A percentile compares a stretch with the other conserved stretches of the same genome.
phyloP scores from a whole-genome alignment of 2,888 invertebrate species.

The Ceraclea dissimilis region DNA sequence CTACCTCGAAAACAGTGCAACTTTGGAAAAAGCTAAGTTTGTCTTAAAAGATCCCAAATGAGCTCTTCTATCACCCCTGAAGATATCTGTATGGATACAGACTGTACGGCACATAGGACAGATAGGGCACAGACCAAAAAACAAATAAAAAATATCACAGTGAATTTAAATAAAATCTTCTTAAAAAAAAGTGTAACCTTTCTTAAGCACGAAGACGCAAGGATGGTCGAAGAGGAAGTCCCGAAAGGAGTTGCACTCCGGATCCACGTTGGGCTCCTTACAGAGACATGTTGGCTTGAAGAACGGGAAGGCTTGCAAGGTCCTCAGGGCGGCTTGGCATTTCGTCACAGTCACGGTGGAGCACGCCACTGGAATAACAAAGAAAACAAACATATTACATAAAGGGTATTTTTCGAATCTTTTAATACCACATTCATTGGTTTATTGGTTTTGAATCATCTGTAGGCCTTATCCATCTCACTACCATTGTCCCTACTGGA shows the following conservation, averaged over 20 bases:
- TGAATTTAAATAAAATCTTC: too few species aligned
- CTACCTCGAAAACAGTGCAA: too few species aligned
- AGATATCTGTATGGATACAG: too few species aligned
- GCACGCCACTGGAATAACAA: constrained; percentile 65
- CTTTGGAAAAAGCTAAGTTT: too few species aligned
- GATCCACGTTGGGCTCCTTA: constrained; percentile 83
- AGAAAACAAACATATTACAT: constrained; percentile 1
- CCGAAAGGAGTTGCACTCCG: constrained; percentile 87
- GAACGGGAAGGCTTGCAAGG: constrained; percentile 85
- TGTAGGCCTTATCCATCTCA: neutral
- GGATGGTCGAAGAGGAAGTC: constrained; percentile 92
- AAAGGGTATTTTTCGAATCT: neutral
- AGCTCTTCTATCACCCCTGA: too few species aligned
- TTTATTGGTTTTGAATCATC: too few species aligned
- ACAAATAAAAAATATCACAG: too few species aligned
- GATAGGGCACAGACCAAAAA: too few species aligned
- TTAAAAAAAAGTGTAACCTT: constrained; percentile 55
- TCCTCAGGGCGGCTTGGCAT: constrained; percentile 84
- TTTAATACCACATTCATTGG: neutral
- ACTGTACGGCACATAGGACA: too few species aligned
- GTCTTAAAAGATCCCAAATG: too few species aligned
- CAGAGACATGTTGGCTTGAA: constrained; percentile 91
- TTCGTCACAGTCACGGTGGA: constrained; percentile 89
- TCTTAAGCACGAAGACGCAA: constrained; percentile 82
- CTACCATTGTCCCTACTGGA: too few species aligned